Evolutionary conservation across 2,888 invertebrate genomes (phyloP).

Genomic region (Chalcis sispes): DNA sequence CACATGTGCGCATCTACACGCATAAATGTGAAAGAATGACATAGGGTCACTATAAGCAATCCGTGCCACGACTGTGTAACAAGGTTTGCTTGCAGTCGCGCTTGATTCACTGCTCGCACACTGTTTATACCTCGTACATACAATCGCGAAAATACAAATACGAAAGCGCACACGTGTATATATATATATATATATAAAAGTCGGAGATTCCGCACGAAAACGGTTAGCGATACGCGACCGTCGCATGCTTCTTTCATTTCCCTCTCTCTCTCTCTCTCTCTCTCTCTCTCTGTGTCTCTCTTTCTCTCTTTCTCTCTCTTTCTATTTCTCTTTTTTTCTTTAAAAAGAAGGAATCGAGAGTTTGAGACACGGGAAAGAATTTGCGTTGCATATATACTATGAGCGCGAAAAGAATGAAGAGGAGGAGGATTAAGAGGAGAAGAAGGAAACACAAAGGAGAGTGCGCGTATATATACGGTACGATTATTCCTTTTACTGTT

Average conservation of each 20-base stretch:
- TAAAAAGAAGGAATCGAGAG: neutral
- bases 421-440: neutral
- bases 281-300: neutral
- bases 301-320: neutral
- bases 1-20: too few species aligned
- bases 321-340: constrained; percentile 3
- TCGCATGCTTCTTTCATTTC: neutral
- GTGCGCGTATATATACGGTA: neutral
- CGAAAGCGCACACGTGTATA: neutral
- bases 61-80: constrained; percentile 37
- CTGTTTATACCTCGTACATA: too few species aligned
- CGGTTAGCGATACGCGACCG: constrained; percentile 10
- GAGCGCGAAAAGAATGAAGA: constrained; percentile 4
- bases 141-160: constrained; percentile 10
- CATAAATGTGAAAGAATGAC: too few species aligned
- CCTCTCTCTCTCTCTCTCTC: neutral
- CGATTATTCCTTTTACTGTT: constrained; percentile 43
- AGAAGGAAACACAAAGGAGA: too few species aligned
- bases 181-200: constrained; percentile 11
- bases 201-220: constrained; percentile 23
- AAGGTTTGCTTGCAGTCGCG: constrained; percentile 1
- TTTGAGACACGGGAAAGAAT: constrained; percentile 6
- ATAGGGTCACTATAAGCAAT: constrained; percentile 37
- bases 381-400: neutral
- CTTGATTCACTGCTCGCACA: constrained; percentile 40